Evolutionary conservation across 2,888 invertebrate species (phyloP), one percentile per base, ranked within the genome.

Genomic region (Panzeria rudis): DNA sequence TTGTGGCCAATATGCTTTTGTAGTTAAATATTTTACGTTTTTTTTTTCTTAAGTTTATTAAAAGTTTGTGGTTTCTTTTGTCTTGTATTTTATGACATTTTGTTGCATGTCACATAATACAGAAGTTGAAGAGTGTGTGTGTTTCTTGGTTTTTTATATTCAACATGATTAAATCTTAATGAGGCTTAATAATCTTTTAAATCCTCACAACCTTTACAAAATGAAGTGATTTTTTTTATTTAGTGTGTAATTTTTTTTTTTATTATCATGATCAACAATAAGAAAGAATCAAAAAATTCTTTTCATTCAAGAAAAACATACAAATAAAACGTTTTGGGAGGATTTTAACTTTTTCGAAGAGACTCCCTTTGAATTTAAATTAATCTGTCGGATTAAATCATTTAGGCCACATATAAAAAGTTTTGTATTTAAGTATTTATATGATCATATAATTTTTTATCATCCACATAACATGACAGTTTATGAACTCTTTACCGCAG

Each of bases 131-230:
- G 38, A 11, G 35, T 7, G 35, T 59, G n/a, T 32, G 3, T 59
- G 1, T 17, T 35, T 71, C 61, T 25, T 32, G 11, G 9, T 35
- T 56, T 35, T 59, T 47, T 32, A 38, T 66, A 73, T 78, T 82
- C 80, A 75, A 76, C 54, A 89, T 87, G 89, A 90, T 89, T 89
- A 87, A 87, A 87, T 87, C 83, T 89, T 90, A 90, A 90, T 90
- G 90, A 89, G 88, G 89, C 87, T 88, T 86, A 90, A 90, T 90
- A 88, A 89, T 88, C 88, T 87, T 66, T 79, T 68, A 75, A 83
- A 50, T 78, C 80, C 75, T 75, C 76, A 72, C 76, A 76, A 76
- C 54, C 69, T 76, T 47, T 69, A 82, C 76, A 82, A 76, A 82
- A 71, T 76, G 54, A 71, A 82, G 76, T 32, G 64, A 82, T 62